Base-by-base conservation (phyloP, 1,140 invertebrate genomes). In the Linepithema humile region DNA sequence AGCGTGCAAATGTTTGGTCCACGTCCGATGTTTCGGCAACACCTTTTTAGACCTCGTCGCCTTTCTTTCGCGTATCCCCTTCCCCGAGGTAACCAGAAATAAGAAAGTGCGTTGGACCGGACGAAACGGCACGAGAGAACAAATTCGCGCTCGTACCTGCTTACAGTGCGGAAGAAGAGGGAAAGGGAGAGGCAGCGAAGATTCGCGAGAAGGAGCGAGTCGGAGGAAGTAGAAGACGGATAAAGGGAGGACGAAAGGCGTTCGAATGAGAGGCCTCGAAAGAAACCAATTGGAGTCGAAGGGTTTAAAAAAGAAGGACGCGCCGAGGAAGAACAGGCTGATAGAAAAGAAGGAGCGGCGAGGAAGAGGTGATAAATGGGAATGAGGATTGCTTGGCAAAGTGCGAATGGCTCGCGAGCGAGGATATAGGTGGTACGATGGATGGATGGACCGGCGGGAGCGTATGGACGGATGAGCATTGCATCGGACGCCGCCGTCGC, bases 361-460 rank as follows among this genome's bases (percentile, higher is more conserved):
- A 77, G 83, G 83, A 88, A 90, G 89, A 92, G 89, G 93, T 93
- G 92, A 93, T 93, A 93, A 93, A 93, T 93, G 90, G 88, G 89
- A 92, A 91, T 91, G 90, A 93, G 90, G 89, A 93, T 93, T 92
- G 92, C 91, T 90, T 88, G 89, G 89, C 89, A 93, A 91, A 93
- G 91, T 92, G 90, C 91, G 92, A 93, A 92, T 91, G 90, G 86
- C 59, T 86, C 88, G 83, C 84, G 82, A 85, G 85, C 82, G 84
- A 48, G 89, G 82, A 82, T 87, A 85, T 77, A 85, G 88, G 82
- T 70, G 78, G 84, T 69, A 86, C 77, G 89, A 86, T 83, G 83
- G 87, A 82, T 69, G 82, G 84, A 80, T 75, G 72, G 83, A 62
- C 73, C 74, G 59, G 70, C 62, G 64, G 85, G 82, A 77, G 86